These are phyloP conservation scores for Mellilla xanthometata DNA, from an alignment of 2,888 invertebrate genomes.

Conservation along the genomic window DNA sequence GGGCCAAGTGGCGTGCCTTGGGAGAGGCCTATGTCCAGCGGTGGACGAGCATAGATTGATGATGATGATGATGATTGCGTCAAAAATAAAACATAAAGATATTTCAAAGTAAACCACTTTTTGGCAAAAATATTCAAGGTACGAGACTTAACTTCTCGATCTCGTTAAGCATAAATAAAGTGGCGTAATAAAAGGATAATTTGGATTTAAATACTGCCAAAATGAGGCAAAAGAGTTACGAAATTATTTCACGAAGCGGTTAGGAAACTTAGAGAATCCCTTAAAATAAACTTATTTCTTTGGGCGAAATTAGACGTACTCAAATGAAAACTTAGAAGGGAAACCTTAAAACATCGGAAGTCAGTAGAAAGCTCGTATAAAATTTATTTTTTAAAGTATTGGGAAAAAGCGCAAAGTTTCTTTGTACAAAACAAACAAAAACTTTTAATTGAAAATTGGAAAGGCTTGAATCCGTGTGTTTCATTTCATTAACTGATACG, in stretches of 20 bases:
- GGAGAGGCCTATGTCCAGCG: no score
- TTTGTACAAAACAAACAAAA: constrained; percentile 26
- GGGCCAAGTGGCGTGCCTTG: no score
- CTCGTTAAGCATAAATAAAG: constrained; percentile 8
- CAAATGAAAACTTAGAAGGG: constrained; percentile 20
- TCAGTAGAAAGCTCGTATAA: constrained; percentile 16
- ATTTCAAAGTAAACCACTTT: no score
- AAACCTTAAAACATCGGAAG: constrained; percentile 25
- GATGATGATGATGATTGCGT: no score
- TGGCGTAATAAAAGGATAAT: constrained; percentile 12
- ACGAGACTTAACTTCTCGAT: no score
- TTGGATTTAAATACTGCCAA: constrained; percentile 16
- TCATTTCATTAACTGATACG: constrained; percentile 26
- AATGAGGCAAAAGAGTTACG: constrained; percentile 16
- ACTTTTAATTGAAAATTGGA: constrained; percentile 35
- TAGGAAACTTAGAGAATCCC: constrained; percentile 13
- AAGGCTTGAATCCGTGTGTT: constrained; percentile 28
- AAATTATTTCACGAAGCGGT: constrained; percentile 19
- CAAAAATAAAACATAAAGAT: no score
- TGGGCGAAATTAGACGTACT: constrained; percentile 19
- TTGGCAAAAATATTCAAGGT: no score
- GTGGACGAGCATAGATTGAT: no score
- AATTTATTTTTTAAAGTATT: constrained; percentile 23
- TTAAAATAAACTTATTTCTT: constrained; percentile 18
- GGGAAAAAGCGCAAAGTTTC: constrained; percentile 12